Percentiles rank a stretch among this genome's conserved stretches.
Conservation (phyloP, 2,888 invertebrate genomes). For the Euplexia lucipara region DNA sequence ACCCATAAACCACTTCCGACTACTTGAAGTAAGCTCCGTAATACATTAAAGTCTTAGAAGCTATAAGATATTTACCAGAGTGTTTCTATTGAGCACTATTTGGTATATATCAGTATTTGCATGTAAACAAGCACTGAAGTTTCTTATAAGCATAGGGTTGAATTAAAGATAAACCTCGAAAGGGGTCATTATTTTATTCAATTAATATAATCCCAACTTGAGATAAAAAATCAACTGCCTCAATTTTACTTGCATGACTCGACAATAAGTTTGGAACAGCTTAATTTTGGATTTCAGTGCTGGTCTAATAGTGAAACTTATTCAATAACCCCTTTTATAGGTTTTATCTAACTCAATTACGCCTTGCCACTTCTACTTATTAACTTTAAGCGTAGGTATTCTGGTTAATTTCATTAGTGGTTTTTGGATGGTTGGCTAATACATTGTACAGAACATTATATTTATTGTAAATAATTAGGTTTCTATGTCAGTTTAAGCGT, state of each 20-base stretch:
- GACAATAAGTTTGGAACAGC: too few species aligned
- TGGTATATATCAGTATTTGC: conserved; percentile 4
- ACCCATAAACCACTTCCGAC: conserved; percentile 31
- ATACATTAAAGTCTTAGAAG: conserved; percentile 21
- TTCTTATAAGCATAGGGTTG: background rate
- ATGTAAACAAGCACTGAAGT: conserved; percentile 18
- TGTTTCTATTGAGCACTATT: conserved; percentile 21
- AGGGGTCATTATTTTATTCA: too few species aligned
- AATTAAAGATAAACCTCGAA: too few species aligned
- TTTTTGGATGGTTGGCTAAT: conserved; percentile 32
- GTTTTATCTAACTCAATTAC: too few species aligned
- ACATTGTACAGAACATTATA: conserved; percentile 19
- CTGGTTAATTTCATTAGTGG: conserved; percentile 13
- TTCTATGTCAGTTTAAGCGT: conserved; percentile 12
- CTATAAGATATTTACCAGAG: conserved; percentile 13
- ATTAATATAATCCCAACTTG: too few species aligned
- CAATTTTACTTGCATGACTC: too few species aligned
- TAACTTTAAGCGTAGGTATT: conserved; percentile 25
- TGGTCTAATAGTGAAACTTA: too few species aligned
- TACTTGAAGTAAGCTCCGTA: conserved; percentile 7
- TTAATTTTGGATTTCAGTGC: too few species aligned
- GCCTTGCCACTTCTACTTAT: background rate
- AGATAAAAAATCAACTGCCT: too few species aligned
- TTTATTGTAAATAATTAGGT: conserved; percentile 25
- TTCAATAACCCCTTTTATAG: too few species aligned